Evolutionary conservation across 2,113 vertebrate genomes (phyloP).

Genomic region (Pelecanoides urinatrix): DNA sequence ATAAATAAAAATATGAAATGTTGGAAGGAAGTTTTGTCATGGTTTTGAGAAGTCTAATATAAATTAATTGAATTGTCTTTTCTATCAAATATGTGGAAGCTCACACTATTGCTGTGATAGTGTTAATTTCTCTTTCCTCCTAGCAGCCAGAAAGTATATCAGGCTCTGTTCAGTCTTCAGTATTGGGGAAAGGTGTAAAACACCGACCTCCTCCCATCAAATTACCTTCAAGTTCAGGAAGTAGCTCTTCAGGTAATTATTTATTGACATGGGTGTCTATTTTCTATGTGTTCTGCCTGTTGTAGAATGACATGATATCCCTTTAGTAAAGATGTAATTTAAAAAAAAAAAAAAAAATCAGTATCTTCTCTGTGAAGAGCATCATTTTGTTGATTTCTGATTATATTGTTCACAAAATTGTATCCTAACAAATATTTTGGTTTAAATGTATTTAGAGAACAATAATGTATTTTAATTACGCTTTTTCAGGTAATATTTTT

Average conservation of each 20-base stretch:
- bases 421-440: background rate
- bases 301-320: background rate
- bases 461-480: background rate
- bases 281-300: background rate
- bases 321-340: background rate
- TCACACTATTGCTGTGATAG: slow-evolving; percentile 11
- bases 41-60: background rate
- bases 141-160: slow-evolving; percentile 85
- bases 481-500: slow-evolving; percentile 76
- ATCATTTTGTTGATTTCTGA: background rate
- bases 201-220: slow-evolving; percentile 96
- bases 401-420: background rate
- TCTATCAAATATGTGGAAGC: background rate
- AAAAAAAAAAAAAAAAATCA: background rate
- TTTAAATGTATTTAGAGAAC: background rate
- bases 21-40: background rate
- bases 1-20: background rate
- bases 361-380: background rate
- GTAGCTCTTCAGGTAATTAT: slow-evolving; percentile 90
- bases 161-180: slow-evolving; percentile 87
- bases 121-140: slow-evolving; percentile 53
- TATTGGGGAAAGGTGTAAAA: slow-evolving; percentile 93
- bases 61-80: background rate
- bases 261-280: background rate
- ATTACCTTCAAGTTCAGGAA: slow-evolving; percentile 88